Base-by-base conservation (phyloP, 2,888 invertebrate genomes). In the Pseudococcus longispinus region DNA sequence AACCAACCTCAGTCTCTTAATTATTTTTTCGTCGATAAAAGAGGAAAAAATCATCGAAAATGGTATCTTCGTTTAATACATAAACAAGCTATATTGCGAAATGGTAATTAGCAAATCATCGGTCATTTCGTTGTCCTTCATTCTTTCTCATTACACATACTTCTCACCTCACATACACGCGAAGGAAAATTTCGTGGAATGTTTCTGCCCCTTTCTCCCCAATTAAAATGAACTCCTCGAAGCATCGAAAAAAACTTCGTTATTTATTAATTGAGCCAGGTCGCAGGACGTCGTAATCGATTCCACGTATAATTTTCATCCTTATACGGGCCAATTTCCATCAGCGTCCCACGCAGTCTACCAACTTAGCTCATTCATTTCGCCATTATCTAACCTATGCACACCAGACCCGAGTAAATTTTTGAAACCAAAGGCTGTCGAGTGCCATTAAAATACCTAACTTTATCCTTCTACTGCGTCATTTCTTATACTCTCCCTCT, bases 381-480 rank as follows among this genome's bases (percentile, higher is more conserved):
- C 20, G 29, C 29, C 70, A 70, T 70, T 29, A 29, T 29, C 32
- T 29, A 70, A n/a, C n/a, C n/a, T 70, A 70, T 37, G 5, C 37
- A n/a, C n/a, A n/a, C 26, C 6, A 70, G 8, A 18, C 29, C 18
- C 3, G 29, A 29, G 29, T 15, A 15, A 70, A 70, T 70, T 70
- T 29, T 26, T 29, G 29, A 70, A 70, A 26, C 29, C 20, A 70
- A 70, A 70, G 29, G 70, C 29, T 70, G 70, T 70, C 26, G 32
- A 70, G 29, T 70, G 70, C 70, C 70, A 70, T 70, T 70, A 70
- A 70, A 26, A 29, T 70, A 60, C 60, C 60, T 23, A 60, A 60
- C 60, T 60, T 60, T 20, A 20, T 60, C 23, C 23, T 11, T 13
- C 9, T 9, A 60, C 60, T 11, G 60, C 23, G 9, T 60, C 23